Evolutionary conservation across 2,888 invertebrate genomes (phyloP), one percentile per base, ranked within the genome.

Genomic region (Agonopterix alstromeriana): DNA sequence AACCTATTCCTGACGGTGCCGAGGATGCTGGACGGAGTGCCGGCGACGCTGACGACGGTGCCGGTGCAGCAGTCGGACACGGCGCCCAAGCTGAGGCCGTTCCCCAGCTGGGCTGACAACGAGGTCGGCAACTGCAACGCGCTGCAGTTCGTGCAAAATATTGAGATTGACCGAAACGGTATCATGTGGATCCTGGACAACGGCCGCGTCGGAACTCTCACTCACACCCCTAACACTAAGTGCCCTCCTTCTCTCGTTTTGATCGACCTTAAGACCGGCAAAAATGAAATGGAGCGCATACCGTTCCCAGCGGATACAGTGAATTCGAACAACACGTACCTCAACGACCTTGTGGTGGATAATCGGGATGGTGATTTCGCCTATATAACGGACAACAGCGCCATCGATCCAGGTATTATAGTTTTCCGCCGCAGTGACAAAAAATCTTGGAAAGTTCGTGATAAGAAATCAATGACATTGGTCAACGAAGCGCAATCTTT

Each of bases 281-380:
- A 89, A 14, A 88, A 90, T 8, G 77, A 84, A 52, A 81, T 91
- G 61, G 88, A 90, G 45, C 90, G 89, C n/a, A 92, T 92, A 61
- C 83, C 83, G 9, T 92, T 95, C 61, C 92, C 94, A 0, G 65
- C 85, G 7, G 86, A 90, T 17, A 90, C 93, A 8, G 91, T 92
- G 1, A 86, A 90, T 14, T 77, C 80, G 0, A 89, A 90, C 41
- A 89, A 87, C 0, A 92, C 91, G 40, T 92, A 92, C 59, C 74
- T 95, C 44, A 94, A 94, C 66, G 94, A 94, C 67, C 86, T 95
- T 44, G 94, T 94, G 0, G 81, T 95, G 17, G 94, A 94, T 65
- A 91, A 92, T 67, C 90, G 93, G 36, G 90, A 92, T 65, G 91
- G 92, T 49, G 92, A 92, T 61, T 92, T 90, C 66, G 94, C 93